Evolutionary conservation across 2,113 vertebrate genomes (phyloP), one percentile per base, ranked within the genome.

Genomic region (Nesoenas mayeri): DNA sequence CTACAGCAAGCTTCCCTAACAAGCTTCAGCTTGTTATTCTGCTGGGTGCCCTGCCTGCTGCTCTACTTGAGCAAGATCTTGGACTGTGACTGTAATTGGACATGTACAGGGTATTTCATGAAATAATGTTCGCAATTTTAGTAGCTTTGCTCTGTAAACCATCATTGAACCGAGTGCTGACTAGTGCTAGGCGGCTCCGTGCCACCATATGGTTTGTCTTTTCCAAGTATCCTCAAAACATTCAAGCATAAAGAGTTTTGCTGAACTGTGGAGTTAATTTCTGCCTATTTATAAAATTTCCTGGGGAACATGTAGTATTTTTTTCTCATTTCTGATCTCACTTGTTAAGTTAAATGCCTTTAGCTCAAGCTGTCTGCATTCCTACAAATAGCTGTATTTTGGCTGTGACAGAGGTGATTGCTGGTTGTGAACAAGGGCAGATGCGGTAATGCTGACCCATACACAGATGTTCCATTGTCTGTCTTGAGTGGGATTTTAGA

Each of bases 111-210:
- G 36, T 34, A 9, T 19, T 89, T 74, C 18, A 12, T 42, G 34
- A 57, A 44, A 28, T 28, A 9, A 3, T 18, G 18, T 2, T 77
- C 74, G 22, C 70, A 48, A 9, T 80, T 92, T 8, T 2, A 34
- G 88, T 25, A 88, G 65, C 85, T 88, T 57, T 81, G 85, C 83
- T 88, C n/a, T 67, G 28, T 53, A 61, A 83, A 15, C 25, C 11
- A 10, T 38, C 44, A 3, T 34, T 16, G 34, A 51, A 47, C 28
- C 15, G 19, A 50, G 29, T 5, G 47, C 56, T 64, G 44, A 50
- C 18, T 50, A 44, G 50, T 25, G 15, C 57, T n/a, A 6, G 8
- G 65, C 0, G 0, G 29, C 57, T 82, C 34, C 0, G 0, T 72
- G 44, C 24, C 2, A 0, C 72, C 24, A 64, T 12, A 57, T n/a